Evolutionary conservation across 2,888 invertebrate species (phyloP).

Genomic region (Scaptomyza cyrtandrae): DNA sequence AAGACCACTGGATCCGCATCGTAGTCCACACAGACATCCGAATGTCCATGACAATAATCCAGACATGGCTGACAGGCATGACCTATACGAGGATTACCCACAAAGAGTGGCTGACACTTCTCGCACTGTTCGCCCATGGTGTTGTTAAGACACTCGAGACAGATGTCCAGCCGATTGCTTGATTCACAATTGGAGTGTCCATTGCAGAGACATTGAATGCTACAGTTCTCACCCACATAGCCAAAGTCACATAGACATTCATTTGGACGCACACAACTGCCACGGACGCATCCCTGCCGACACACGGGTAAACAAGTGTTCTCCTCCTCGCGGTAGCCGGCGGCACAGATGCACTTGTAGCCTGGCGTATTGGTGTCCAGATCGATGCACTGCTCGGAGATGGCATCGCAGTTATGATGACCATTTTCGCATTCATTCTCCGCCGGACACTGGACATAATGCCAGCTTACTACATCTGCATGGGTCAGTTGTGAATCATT

Average conservation of each 20-base stretch:
- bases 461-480: slow-evolving; percentile 90
- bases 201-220: slow-evolving; percentile 96
- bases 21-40: slow-evolving; percentile 89
- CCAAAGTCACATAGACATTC: slow-evolving; percentile 96
- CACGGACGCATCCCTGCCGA: slow-evolving; percentile 93
- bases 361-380: slow-evolving; percentile 86
- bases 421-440: slow-evolving; percentile 97
- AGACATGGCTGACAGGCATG: slow-evolving; percentile 94
- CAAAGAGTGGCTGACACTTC: slow-evolving; percentile 94
- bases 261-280: slow-evolving; percentile 92
- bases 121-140: slow-evolving; percentile 97
- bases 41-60: slow-evolving; percentile 95
- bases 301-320: slow-evolving; percentile 92
- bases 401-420: slow-evolving; percentile 94
- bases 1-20: slow-evolving; percentile 85
- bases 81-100: slow-evolving; percentile 94
- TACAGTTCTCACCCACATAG: slow-evolving; percentile 97
- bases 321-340: slow-evolving; percentile 88
- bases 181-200: slow-evolving; percentile 96
- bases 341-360: slow-evolving; percentile 93
- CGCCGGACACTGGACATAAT: slow-evolving; percentile 94
- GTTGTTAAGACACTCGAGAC: slow-evolving; percentile 94
- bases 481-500: slow-evolving; percentile 82
- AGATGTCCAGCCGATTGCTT: slow-evolving; percentile 92
- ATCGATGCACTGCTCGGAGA: slow-evolving; percentile 93